Base-by-base conservation (phyloP, 1,140 invertebrate species). In the Formica exsecta region DNA sequence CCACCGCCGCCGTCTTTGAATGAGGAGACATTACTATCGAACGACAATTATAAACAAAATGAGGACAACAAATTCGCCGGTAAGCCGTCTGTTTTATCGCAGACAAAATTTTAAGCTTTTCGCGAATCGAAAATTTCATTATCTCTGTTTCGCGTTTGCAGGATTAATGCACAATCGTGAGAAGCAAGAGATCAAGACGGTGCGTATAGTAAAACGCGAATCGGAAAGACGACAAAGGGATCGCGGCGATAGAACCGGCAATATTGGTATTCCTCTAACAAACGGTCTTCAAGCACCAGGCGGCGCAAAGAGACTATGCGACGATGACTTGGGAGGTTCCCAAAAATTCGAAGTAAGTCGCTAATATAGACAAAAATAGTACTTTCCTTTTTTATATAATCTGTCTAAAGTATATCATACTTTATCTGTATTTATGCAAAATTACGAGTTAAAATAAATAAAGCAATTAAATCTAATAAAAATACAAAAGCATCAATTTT, bases 121-220 rank as follows among this genome's bases (percentile, higher is more conserved):
- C 11, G 16, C 5, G 11, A 7, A 16, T 68, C 36, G 13, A 54
- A 80, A 66, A 13, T 83, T 44, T 83, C 13, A 70, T 80, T 66
- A n/a, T 29, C 25, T 65, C 0, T 54, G 11, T 66, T 32, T 22
- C 70, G 32, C 41, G 3, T 64, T 81, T 13, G 38, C 41, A 97
- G 97, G 96, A 81, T 96, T 98, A 86, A 95, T 98, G 48, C 97
- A 97, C 1, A 97, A 96, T 93, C 97, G 98, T 57, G 98, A 98
- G 91, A 97, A 97, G 87, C 97, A 97, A 93, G 98, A 98, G 94
- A 98, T 98, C 36, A 98, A 98, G 96, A 99, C 98, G 1, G 98
- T 99, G 32, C 96, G 98, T 76, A 98, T 99, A 91, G 98, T 99
- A 0, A 99, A 99, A 95, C 95, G 98, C 36, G 98, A 98, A 92